A percentile compares a stretch with the other conserved stretches of the same genome.
Evolutionary conservation across 2,888 invertebrate genomes (phyloP).

Genomic region (Ectobius pallidus): DNA sequence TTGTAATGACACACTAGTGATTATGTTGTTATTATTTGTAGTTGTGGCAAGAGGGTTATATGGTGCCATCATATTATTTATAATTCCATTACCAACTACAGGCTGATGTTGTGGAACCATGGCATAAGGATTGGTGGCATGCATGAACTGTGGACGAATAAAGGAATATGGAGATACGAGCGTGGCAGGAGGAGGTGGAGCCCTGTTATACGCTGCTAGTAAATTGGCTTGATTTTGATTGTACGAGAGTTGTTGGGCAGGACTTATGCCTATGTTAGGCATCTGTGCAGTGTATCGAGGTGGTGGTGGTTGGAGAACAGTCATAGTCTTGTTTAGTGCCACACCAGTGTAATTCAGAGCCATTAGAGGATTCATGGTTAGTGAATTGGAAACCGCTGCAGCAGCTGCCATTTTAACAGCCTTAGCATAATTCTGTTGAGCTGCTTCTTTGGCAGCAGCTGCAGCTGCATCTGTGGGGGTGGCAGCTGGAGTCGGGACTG

Average conservation of each 20-base stretch:
- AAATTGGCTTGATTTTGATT: slow-evolving; percentile 27
- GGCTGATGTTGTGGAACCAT: slow-evolving; percentile 35
- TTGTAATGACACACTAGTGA: slow-evolving; percentile 66
- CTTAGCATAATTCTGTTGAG: slow-evolving; percentile 82
- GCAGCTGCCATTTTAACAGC: slow-evolving; percentile 65
- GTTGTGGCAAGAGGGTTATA: slow-evolving; percentile 52
- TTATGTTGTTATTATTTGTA: slow-evolving; percentile 54
- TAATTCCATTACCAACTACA: slow-evolving; percentile 44
- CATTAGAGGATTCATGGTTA: slow-evolving; percentile 58
- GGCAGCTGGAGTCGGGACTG: slow-evolving; percentile 52
- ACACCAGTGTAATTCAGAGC: slow-evolving; percentile 74
- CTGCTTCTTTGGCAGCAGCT: slow-evolving; percentile 80
- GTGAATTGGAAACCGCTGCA: slow-evolving; percentile 47
- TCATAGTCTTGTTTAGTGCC: slow-evolving; percentile 68
- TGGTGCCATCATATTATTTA: slow-evolving; percentile 49
- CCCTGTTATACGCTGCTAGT: slow-evolving; percentile 44
- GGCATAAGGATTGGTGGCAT: slow-evolving; percentile 20
- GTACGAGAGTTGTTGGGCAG: slow-evolving; percentile 40
- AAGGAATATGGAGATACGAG: slow-evolving; percentile 57
- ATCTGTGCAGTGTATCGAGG: slow-evolving; percentile 37
- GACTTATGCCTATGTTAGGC: slow-evolving; percentile 18
- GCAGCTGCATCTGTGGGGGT: slow-evolving; percentile 53
- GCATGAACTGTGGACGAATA: slow-evolving; percentile 52
- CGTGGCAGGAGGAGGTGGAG: slow-evolving; percentile 46
- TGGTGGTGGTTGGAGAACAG: slow-evolving; percentile 54